Evolutionary conservation across 2,797 vertebrate genomes (phyloP), one percentile per base, ranked within the genome.

Genomic region (Coendou prehensilis): DNA sequence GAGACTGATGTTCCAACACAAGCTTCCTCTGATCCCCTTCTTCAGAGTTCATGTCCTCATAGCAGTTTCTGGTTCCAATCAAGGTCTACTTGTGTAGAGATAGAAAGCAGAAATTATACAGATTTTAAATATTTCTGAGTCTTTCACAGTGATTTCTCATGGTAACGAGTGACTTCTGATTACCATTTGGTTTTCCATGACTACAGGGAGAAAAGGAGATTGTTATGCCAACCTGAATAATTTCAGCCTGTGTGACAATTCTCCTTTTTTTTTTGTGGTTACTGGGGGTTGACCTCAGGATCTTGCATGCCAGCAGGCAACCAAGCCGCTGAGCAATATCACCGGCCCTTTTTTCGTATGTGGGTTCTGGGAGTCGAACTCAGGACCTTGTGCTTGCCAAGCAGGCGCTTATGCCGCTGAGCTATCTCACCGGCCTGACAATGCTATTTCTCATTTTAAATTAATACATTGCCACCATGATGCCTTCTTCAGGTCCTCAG

Each of bases 371-470:
- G 37, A 41, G 37, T 41, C 37, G 37, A 41, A 41, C 37, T 41
- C 37, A 41, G 37, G 37, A 41, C 37, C 37, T 41, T 41, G 37
- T 41, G 37, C 37, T 41, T 41, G 37, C 37, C 37, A 41, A 2
- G 37, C 37, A 41, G 37, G 37, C 37, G 37, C 37, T 41, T 41
- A 41, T 41, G 37, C 37, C 37, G 37, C 37, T 41, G 37, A 41
- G 37, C 37, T 41, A 41, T 41, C 37, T 41, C 37, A 41, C 37
- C 37, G 37, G 37, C 37, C 37, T 96, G 93, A 97, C 93, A 96
- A 94, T 98, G 97, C 89, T 92, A 13, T 97, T 97, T 97, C 85
- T 96, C 81, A 94, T 71, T 96, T 96, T 81, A 93, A 94, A 97
- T 97, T 87, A 96, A 76, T 84, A 79, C 41, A 82, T 78, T 82